A percentile compares a stretch with the other conserved stretches of the same genome.
Conservation (phyloP, 2,888 invertebrate species). For the Dasypolia templi region DNA sequence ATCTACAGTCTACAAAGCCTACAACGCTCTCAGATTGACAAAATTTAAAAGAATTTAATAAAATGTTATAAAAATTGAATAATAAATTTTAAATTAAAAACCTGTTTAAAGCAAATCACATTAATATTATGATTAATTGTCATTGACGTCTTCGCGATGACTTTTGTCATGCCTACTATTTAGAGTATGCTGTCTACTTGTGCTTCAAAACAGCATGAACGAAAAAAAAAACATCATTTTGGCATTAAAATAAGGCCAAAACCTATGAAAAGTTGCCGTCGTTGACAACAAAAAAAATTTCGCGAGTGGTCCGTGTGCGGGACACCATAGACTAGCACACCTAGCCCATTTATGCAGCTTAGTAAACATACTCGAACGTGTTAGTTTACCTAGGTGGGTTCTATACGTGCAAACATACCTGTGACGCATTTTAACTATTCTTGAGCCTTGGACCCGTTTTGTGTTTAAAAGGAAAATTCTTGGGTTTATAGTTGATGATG, state of each 20-base stretch:
- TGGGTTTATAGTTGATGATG: background rate
- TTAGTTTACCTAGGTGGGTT: constrained; percentile 46
- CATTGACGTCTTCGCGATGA: too few species aligned
- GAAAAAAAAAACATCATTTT: background rate
- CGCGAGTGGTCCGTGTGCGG: constrained; percentile 13
- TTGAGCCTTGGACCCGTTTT: constrained; percentile 18
- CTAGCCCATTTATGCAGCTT: constrained; percentile 33
- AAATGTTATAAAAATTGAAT: too few species aligned
- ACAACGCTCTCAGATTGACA: too few species aligned
- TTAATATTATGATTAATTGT: too few species aligned
- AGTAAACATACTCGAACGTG: constrained; percentile 34
- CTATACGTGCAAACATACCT: constrained; percentile 7
- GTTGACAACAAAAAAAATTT: background rate
- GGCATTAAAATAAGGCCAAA: background rate
- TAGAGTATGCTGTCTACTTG: background rate
- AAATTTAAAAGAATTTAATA: too few species aligned
- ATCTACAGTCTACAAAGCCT: too few species aligned
- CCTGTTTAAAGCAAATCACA: too few species aligned
- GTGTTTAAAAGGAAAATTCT: background rate
- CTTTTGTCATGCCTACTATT: background rate
- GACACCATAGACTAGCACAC: background rate
- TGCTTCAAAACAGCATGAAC: background rate
- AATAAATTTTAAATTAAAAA: too few species aligned
- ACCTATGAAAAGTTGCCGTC: background rate
- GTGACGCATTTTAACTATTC: constrained; percentile 37